These are phyloP conservation scores for Orthonyx spaldingii DNA, from an alignment of 2,113 vertebrate genomes.

Conservation along the genomic window DNA sequence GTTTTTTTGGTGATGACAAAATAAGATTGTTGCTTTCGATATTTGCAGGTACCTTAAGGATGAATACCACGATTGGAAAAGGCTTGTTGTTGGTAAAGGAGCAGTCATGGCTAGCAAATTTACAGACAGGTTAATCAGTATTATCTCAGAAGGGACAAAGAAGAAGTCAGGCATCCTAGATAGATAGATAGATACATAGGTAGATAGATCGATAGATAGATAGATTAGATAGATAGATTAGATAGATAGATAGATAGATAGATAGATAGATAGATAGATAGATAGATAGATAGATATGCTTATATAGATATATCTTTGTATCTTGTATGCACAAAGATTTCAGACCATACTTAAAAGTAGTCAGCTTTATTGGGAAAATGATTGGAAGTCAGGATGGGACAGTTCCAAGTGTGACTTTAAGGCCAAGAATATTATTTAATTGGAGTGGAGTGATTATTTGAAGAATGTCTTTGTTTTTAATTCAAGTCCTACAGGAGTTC, in stretches of 20 bases:
- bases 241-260: not conserved
- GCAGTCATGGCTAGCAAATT: not conserved
- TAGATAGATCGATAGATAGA: not conserved
- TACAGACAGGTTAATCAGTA: not conserved
- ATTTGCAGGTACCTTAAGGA: not conserved
- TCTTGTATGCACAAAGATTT: not conserved
- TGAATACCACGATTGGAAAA: not conserved
- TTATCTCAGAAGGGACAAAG: not conserved
- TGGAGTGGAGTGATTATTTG: not conserved
- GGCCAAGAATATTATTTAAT: not conserved
- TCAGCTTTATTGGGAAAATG: not conserved
- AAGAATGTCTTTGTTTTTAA: not conserved
- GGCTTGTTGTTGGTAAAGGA: not conserved
- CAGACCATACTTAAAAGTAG: not conserved
- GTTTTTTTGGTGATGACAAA: not conserved
- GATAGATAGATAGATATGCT: not conserved
- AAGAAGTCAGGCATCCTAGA: not conserved
- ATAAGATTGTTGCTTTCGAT: not conserved
- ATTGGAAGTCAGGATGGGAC: not conserved
- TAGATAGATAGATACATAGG: not conserved
- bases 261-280: not conserved
- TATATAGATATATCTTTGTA: not conserved
- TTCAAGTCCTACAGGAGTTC: not conserved
- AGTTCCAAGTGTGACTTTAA: not conserved
- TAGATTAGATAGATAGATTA: not conserved